Base-by-base conservation (phyloP, 2,888 invertebrate genomes). In the Erpobdella octoculata region DNA sequence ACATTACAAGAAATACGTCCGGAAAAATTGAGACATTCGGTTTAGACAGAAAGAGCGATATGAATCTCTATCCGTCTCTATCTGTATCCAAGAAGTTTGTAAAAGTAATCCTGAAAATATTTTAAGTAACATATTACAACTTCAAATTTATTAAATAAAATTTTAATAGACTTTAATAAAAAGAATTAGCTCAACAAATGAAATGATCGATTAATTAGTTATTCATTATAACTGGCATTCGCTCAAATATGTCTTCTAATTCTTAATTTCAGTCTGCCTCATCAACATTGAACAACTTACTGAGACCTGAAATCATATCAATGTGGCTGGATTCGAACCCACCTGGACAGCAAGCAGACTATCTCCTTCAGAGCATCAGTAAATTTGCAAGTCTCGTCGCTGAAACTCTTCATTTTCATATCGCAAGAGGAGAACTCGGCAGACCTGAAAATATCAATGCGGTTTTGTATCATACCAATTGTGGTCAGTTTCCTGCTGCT, bases 291-390 rank as follows among this genome's bases (percentile, higher is more conserved):
- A 58, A 72, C 36, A 59, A 58, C 41, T 48, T 73, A 25, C 77
- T 80, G 15, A 78, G 77, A 62, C 73, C 76, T 5, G 76, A 76
- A 64, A 80, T 83, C 73, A 79, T 78, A 9, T 74, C 73, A 0
- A 81, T 79, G 0, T 83, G 83, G 83, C 78, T 78, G 67, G 79
- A 78, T 28, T 81, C 81, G 1, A 75, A 75, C 21, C 83, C 82
- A 0, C 77, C 78, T 0, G 83, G 82, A 2, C 77, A 78, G 21
- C 81, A 81, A 74, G 81, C 80, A 0, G 80, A 81, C 71, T 78
- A 78, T 58, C 76, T 83, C 8, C 75, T 82, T 73, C 72, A 76
- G 46, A 78, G 79, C 3, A 76, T 82, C 75, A 77, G 79, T 37
- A 48, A 68, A 15, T 41, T 73, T 48, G 58, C 70, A 15, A 35